Percentiles rank a stretch among this genome's conserved stretches.
Conservation (phyloP, 2,888 invertebrate genomes). For the Spodoptera picta region DNA sequence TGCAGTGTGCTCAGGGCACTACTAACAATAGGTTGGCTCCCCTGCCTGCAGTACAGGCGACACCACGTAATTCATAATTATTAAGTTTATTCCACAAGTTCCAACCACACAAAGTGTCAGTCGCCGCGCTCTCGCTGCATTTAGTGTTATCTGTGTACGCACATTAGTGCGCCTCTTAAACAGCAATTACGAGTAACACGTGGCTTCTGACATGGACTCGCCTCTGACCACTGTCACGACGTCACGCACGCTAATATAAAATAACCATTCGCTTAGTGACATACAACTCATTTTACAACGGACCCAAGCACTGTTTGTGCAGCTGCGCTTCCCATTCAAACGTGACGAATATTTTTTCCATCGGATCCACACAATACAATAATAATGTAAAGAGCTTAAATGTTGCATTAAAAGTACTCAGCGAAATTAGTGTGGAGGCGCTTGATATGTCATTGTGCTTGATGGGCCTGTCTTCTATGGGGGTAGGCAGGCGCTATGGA, state of each 20-base stretch:
- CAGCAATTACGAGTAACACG: conserved; percentile 36
- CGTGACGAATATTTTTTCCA: conserved; percentile 46
- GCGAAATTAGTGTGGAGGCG: conserved; percentile 58
- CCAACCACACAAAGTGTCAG: background rate
- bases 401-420: conserved; percentile 72
- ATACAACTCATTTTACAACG: conserved; percentile 18
- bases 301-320: conserved; percentile 55
- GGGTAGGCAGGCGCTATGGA: too few species aligned
- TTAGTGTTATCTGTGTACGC: conserved; percentile 57
- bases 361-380: conserved; percentile 73
- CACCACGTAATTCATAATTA: too few species aligned
- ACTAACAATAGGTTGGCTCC: too few species aligned
- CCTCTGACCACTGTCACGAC: background rate
- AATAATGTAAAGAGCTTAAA: conserved; percentile 82
- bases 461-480: too few species aligned
- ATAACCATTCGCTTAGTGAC: background rate
- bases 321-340: conserved; percentile 53
- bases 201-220: background rate
- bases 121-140: too few species aligned
- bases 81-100: conserved; percentile 5
- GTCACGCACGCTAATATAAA: background rate
- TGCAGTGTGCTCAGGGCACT: conserved; percentile 5
- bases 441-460: too few species aligned
- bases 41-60: too few species aligned
- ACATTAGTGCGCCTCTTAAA: conserved; percentile 29